Evolutionary conservation across 1,140 invertebrate genomes (phyloP).

Genomic region (Bombus waltoni): DNA sequence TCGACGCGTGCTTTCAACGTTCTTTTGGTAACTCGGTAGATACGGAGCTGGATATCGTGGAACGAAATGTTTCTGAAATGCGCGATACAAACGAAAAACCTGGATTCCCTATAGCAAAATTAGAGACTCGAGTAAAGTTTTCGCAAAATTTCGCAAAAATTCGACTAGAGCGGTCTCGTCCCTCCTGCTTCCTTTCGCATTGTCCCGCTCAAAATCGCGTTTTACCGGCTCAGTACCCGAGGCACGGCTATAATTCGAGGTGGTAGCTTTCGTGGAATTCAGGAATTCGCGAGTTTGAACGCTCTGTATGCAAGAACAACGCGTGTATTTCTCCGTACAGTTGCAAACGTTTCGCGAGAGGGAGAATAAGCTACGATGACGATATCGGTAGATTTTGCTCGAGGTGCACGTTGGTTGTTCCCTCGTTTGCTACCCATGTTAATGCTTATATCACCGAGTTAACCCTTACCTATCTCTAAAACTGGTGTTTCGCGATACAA

Average conservation of each 20-base stretch:
- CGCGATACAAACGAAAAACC: background rate
- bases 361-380: conserved; percentile 5
- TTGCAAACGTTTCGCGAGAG: background rate
- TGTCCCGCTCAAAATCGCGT: conserved; percentile 1
- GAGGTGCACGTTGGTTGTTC: background rate
- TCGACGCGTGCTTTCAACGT: background rate
- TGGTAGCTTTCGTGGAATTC: conserved; percentile 7
- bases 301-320: background rate
- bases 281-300: background rate
- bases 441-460: conserved; percentile 3
- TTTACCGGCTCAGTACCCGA: background rate
- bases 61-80: background rate
- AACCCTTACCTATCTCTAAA: background rate
- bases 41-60: background rate
- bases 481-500: background rate
- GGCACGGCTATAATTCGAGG: background rate
- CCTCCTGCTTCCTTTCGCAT: background rate
- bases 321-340: background rate
- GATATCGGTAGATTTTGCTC: conserved; percentile 3
- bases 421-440: background rate
- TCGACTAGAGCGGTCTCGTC: background rate
- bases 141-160: background rate
- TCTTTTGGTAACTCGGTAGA: background rate
- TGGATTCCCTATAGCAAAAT: background rate
- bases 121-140: background rate